A percentile compares a stretch with the other conserved stretches of the same genome.
Conservation (phyloP, 2,888 invertebrate genomes). For the Malthinus flaveolus region DNA sequence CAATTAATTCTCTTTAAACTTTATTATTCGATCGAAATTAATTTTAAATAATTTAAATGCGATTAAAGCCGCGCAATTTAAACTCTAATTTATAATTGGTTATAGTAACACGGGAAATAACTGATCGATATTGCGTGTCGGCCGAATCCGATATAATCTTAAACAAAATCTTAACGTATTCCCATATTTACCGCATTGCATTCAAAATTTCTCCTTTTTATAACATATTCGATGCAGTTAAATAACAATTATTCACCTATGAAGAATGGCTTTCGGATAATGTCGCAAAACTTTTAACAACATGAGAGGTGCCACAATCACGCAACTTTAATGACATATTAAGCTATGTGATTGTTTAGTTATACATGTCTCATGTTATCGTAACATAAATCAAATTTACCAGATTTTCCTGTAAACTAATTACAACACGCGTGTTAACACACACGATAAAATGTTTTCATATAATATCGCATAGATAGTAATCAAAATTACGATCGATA, state of each 20-base stretch:
- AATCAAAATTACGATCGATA: not conserved
- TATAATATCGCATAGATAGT: not conserved
- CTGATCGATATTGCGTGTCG: conserved; percentile 26
- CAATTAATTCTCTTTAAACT: not conserved
- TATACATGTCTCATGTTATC: conserved; percentile 21
- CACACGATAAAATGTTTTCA: conserved; percentile 4
- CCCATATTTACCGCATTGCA: conserved; percentile 19
- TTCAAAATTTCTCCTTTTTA: conserved; percentile 21
- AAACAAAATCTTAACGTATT: conserved; percentile 26
- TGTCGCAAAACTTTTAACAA: conserved; percentile 29
- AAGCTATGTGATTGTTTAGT: conserved; percentile 29
- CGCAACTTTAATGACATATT: conserved; percentile 29
- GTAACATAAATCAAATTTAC: conserved; percentile 14
- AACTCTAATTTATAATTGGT: conserved; percentile 23
- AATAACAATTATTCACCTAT: conserved; percentile 37
- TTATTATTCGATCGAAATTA: conserved; percentile 17
- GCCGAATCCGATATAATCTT: conserved; percentile 14
- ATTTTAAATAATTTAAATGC: conserved; percentile 19
- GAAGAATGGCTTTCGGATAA: conserved; percentile 39
- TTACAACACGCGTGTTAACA: conserved; percentile 10
- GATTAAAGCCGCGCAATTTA: too few species aligned
- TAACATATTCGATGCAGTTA: conserved; percentile 18
- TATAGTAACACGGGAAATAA: conserved; percentile 21
- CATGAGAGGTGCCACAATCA: conserved; percentile 28
- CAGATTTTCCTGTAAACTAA: conserved; percentile 14